Percentiles rank a stretch among this genome's conserved stretches.
These are phyloP conservation scores for Triplophysa bombifrons DNA, from an alignment of 2,797 vertebrate genomes.

Conservation along the genomic window DNA sequence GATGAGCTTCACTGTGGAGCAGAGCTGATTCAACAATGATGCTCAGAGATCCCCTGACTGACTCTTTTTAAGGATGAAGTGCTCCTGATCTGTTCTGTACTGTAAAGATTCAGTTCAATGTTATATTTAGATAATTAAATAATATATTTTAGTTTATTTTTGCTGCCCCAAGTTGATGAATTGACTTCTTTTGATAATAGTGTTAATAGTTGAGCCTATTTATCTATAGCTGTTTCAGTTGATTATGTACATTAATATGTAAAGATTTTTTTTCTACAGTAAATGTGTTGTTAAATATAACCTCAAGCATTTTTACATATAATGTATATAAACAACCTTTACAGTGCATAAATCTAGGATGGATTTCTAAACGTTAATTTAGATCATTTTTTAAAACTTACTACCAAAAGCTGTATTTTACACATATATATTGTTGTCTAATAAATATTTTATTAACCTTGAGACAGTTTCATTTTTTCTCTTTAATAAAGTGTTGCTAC, in stretches of 20 bases:
- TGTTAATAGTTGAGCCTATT: constrained; percentile 19
- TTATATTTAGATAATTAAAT: background rate
- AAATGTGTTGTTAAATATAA: background rate
- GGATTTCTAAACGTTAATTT: too few species aligned
- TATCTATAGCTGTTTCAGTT: constrained; percentile 9
- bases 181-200: constrained; percentile 1
- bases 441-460: constrained; percentile 1
- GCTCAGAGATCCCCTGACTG: constrained; percentile 34
- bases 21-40: constrained; percentile 59
- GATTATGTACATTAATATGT: constrained; percentile 7
- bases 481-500: background rate
- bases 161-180: constrained; percentile 14
- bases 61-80: background rate
- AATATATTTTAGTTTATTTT: background rate
- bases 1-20: constrained; percentile 74
- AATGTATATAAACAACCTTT: background rate
- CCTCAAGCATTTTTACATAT: background rate
- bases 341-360: too few species aligned
- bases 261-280: background rate
- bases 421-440: background rate
- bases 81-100: background rate
- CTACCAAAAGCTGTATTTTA: background rate
- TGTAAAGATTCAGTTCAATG: background rate
- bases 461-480: background rate
- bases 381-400: background rate